Evolutionary conservation across 1,140 invertebrate species (phyloP), one percentile per base, ranked within the genome.

Genomic region (Steinernema khuongi): DNA sequence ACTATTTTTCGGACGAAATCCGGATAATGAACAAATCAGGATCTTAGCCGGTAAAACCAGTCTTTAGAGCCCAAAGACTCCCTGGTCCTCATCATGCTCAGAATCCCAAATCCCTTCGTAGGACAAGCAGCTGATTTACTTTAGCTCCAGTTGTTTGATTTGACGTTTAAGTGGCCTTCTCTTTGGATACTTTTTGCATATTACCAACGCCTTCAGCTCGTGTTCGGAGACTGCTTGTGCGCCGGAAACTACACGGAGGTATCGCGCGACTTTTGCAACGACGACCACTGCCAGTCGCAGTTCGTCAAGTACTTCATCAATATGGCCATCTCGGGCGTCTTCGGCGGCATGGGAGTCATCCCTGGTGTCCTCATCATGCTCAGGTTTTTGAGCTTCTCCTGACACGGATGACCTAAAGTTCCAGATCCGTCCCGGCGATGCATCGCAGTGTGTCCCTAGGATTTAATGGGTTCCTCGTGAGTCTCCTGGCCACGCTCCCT

Each of bases 401-500:
- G 73, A 22, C 74, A n/a, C 17, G 1, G n/a, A 29, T 1, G 60
- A 17, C 30, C 33, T 50, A 76, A 30, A 33, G 67, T n/a, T 17
- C 78, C 68, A 83, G 82, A 74, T 81, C 82, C 28, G 82, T 84
- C 31, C 81, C 83, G 18, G 82, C 84, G 1, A 78, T 79, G 43
- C 77, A 78, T 72, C 71, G 83, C 19, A 84, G 81, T 31, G 73
- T 85, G 60, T 85, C 83, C 17, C 76, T 84, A 0, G 83, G 83
- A n/a, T 79, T 84, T 69, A 81, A 85, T 36, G 83, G 83, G 19
- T 84, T 84, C 44, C 68, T 85, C 29, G 83, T 85, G 19, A 74
- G 72, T 72, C 74, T 84, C 28, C 72, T 85, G 66, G 84, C 82
- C 7, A 85, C 85, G 11, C 80, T 86, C 2, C 86, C 86, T 1